Conservation (phyloP, 2,888 invertebrate genomes). For the Synanthedon formicaeformis region DNA sequence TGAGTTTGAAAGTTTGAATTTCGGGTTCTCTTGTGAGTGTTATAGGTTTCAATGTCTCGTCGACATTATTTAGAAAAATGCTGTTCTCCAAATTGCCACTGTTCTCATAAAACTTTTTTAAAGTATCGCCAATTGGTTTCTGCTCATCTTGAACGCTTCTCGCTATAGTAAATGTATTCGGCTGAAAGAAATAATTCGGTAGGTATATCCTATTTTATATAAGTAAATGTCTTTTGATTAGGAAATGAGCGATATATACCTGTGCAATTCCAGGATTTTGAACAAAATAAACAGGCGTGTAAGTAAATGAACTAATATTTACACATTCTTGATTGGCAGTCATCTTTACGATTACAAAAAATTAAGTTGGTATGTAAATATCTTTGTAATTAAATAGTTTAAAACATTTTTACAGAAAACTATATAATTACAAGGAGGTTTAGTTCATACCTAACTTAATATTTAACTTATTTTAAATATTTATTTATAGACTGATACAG, state of each 20-base stretch:
- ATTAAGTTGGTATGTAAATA: slow-evolving; percentile 1
- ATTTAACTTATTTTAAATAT: too few relatives aligned
- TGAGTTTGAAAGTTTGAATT: slow-evolving; percentile 31
- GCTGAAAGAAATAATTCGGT: slow-evolving; percentile 28
- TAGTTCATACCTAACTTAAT: too few relatives aligned
- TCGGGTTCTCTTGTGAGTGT: slow-evolving; percentile 32
- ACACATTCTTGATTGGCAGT: slow-evolving; percentile 46
- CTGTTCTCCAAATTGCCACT: slow-evolving; percentile 57
- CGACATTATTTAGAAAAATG: slow-evolving; percentile 22
- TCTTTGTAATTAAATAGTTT: too few relatives aligned
- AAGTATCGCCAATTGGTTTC: slow-evolving; percentile 50
- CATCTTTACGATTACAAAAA: slow-evolving; percentile 28
- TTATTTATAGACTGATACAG: too few relatives aligned
- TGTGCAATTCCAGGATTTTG: slow-evolving; percentile 52
- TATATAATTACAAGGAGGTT: too few relatives aligned
- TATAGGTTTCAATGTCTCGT: slow-evolving; percentile 26
- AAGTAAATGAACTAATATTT: slow-evolving; percentile 53
- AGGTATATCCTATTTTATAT: neutral
- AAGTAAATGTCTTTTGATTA: slow-evolving; percentile 1
- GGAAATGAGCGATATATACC: slow-evolving; percentile 23
- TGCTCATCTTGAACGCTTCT: slow-evolving; percentile 29
- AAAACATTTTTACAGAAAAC: too few relatives aligned
- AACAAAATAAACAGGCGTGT: slow-evolving; percentile 56
- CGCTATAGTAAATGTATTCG: slow-evolving; percentile 41
- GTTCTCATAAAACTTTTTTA: slow-evolving; percentile 62